These are phyloP conservation scores for Maniola jurtina DNA, from an alignment of 1,140 invertebrate genomes.

Conservation along the genomic window DNA sequence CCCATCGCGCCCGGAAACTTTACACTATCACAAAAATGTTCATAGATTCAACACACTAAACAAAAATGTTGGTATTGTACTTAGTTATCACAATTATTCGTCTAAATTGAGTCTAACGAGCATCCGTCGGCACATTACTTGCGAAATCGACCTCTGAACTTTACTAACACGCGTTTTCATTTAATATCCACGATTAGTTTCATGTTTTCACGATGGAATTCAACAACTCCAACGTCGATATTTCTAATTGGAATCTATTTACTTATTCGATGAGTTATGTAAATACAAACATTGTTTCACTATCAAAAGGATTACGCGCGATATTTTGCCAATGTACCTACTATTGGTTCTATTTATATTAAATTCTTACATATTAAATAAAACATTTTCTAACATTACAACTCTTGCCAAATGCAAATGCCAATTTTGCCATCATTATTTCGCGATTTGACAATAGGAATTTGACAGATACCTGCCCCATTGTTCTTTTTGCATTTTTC, in stretches of 20 bases:
- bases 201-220: slow-evolving; percentile 1
- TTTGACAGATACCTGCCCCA: too few relatives aligned
- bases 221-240: neutral
- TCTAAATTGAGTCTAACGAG: slow-evolving; percentile 26
- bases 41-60: slow-evolving; percentile 33
- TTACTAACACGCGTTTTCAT: slow-evolving; percentile 21
- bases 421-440: too few relatives aligned
- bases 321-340: slow-evolving; percentile 29
- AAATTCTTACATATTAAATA: too few relatives aligned
- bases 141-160: slow-evolving; percentile 36
- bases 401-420: too few relatives aligned
- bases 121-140: slow-evolving; percentile 22
- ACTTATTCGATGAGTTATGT: slow-evolving; percentile 26
- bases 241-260: slow-evolving; percentile 39
- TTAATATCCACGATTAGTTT: neutral
- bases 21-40: slow-evolving; percentile 6
- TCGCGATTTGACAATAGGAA: too few relatives aligned
- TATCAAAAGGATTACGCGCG: slow-evolving; percentile 18
- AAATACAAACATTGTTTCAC: neutral
- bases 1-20: slow-evolving; percentile 49
- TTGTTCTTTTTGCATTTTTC: too few relatives aligned
- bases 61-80: slow-evolving; percentile 11
- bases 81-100: slow-evolving; percentile 21
- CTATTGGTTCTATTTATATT: too few relatives aligned
- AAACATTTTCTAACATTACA: too few relatives aligned